Evolutionary conservation across 2,888 invertebrate species (phyloP).

Genomic region (Synanthedon andrenaeformis): DNA sequence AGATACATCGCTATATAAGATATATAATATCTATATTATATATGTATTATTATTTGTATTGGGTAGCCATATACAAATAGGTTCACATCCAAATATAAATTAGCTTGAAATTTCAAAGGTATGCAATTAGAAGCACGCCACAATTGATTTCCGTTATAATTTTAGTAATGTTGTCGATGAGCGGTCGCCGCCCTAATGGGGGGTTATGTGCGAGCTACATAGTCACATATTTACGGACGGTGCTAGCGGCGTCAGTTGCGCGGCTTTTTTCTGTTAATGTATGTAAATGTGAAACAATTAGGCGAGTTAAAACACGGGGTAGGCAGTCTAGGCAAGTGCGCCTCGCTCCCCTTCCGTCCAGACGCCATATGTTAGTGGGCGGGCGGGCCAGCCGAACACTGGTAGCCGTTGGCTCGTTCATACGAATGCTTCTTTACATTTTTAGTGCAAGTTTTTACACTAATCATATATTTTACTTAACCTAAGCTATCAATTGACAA

Average conservation of each 20-base stretch:
- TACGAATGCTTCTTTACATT: background rate
- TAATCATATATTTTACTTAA: too few species aligned
- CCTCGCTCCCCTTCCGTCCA: conserved; percentile 50
- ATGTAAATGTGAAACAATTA: conserved; percentile 70
- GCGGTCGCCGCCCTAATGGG: conserved; percentile 29
- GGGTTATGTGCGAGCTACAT: conserved; percentile 28
- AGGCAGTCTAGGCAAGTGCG: conserved; percentile 63
- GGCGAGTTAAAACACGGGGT: conserved; percentile 69
- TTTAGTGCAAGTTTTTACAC: background rate
- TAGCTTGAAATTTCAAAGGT: too few species aligned
- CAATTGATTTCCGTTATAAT: conserved; percentile 59
- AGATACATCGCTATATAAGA: too few species aligned
- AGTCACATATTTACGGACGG: conserved; percentile 50
- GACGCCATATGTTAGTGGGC: conserved; percentile 60
- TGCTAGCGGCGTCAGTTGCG: conserved; percentile 53
- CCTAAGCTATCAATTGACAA: too few species aligned
- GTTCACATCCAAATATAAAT: conserved; percentile 16
- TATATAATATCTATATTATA: too few species aligned
- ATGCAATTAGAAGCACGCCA: conserved; percentile 35
- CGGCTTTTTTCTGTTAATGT: conserved; percentile 61
- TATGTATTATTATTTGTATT: background rate
- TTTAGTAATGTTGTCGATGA: conserved; percentile 32
- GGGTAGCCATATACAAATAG: conserved; percentile 8
- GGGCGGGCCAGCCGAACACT: conserved; percentile 20
- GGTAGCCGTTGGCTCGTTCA: background rate